These are phyloP conservation scores for Alitta virens DNA, from an alignment of 2,888 invertebrate genomes.

Conservation along the genomic window DNA sequence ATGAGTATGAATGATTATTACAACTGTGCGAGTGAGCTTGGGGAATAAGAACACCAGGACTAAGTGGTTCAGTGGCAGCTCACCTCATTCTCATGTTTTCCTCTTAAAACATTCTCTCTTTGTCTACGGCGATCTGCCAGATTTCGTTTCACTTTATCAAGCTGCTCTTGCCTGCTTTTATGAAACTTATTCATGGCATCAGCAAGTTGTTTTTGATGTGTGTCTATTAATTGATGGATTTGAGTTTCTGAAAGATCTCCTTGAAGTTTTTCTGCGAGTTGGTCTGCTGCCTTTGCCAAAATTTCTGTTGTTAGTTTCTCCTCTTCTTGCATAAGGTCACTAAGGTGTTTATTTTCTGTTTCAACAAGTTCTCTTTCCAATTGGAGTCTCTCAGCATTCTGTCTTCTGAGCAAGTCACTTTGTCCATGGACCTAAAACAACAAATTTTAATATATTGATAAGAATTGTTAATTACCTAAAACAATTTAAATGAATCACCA, in stretches of 20 bases:
- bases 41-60: too few species aligned
- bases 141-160: slow-evolving; percentile 38
- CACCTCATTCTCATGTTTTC: slow-evolving; percentile 47
- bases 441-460: too few species aligned
- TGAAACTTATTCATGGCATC: slow-evolving; percentile 36
- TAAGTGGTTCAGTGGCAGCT: background rate
- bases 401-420: slow-evolving; percentile 41
- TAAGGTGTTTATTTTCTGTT: slow-evolving; percentile 41
- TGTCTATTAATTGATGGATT: slow-evolving; percentile 38
- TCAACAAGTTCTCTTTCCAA: slow-evolving; percentile 44
- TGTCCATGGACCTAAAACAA: slow-evolving; percentile 23
- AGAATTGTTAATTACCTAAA: too few species aligned
- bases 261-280: slow-evolving; percentile 42
- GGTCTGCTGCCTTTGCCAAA: slow-evolving; percentile 34
- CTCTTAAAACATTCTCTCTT: slow-evolving; percentile 37
- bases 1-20: background rate
- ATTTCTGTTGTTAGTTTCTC: slow-evolving; percentile 36
- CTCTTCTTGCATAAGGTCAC: slow-evolving; percentile 35
- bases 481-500: too few species aligned
- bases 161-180: slow-evolving; percentile 34
- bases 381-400: slow-evolving; percentile 44
- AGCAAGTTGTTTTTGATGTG: slow-evolving; percentile 43
- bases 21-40: too few species aligned
- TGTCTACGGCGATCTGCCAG: slow-evolving; percentile 42
- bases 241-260: slow-evolving; percentile 36